Conservation (phyloP, 92 coral and sea anemone species). For the Epizoanthus illoricatus region DNA sequence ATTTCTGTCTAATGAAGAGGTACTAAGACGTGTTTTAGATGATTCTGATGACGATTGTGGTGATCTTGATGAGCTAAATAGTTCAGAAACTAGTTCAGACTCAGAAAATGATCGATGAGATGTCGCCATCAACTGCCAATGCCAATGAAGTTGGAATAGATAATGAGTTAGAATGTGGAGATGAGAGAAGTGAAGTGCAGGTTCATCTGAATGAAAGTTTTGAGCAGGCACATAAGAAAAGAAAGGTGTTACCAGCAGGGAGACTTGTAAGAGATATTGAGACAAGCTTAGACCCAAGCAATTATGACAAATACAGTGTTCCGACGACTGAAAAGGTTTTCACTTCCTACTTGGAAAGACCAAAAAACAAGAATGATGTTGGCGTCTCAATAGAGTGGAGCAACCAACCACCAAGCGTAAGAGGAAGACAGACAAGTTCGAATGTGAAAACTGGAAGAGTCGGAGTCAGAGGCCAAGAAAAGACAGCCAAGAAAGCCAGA, state of each 20-base stretch:
- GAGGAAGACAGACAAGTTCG: neutral
- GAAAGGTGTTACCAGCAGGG: conserved; percentile 9
- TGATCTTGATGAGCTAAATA: conserved; percentile 7
- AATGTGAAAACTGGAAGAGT: neutral
- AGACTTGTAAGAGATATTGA: conserved; percentile 21
- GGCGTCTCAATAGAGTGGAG: neutral
- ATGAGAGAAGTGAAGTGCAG: neutral
- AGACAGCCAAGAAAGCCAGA: neutral
- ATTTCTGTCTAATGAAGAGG: conserved; percentile 27
- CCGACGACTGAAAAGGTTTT: conserved; percentile 1
- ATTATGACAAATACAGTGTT: conserved; percentile 7
- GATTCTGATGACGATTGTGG: conserved; percentile 17
- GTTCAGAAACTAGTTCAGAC: no score
- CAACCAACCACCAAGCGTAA: conserved; percentile 7
- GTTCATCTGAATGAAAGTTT: neutral
- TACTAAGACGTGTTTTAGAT: conserved; percentile 21
- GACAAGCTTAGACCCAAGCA: neutral
- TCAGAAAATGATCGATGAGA: no score
- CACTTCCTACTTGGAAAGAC: neutral
- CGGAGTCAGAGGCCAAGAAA: no score
- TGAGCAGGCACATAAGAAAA: conserved; percentile 16
- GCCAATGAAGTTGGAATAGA: neutral
- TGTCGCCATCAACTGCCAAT: no score
- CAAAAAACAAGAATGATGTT: neutral
- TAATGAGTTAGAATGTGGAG: neutral